Evolutionary conservation across 2,797 vertebrate species (phyloP), one percentile per base, ranked within the genome.

Genomic region (Rhinoraja longicauda): DNA sequence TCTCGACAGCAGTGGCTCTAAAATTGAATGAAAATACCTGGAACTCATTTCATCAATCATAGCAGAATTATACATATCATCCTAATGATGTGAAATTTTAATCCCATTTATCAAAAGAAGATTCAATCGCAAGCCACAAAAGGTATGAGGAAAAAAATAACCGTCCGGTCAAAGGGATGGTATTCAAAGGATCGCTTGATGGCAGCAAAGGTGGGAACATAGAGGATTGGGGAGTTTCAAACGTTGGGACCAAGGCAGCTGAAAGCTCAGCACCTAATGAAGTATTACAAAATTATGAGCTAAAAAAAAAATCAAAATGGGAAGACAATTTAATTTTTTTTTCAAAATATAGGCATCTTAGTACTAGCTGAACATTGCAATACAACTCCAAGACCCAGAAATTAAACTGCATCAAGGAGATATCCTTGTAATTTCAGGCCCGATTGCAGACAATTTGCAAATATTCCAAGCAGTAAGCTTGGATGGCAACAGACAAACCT

Each of bases 1-100:
- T 99, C 96, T 99, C 98, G 93, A 98, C 96, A 72, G 98, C 97
- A 0, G 98, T 98, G 26, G 97, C 98, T 95, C 99, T 99, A 94
- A 17, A 95, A 94, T 8, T 94, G 6, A 73, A 81, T 2, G 17
- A 1, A 70, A 67, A 82, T 57, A 13, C 36, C 26, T n/a, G 21
- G 2, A 39, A 93, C 45, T 64, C 4, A 36, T 76, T 64, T 10
- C 36, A n/a, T 62, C 7, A 91, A 90, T 67, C 90, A 19, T 1
- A 73, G 24, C n/a, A 72, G 57, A n/a, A 32, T 32, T 72, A 36
- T 72, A 91, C 2, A 91, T 13, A 73, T 1, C 7, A 26, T 12
- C 45, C 57, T 82, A 32, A 88, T 32, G 32, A 26, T 19, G 17
- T 7, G 32, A 17, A 6, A 88, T 64, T 15, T 2, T 19, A 64